phyloP scores from a whole-genome alignment of 1,140 invertebrate species.

The Eriosoma lanigerum region DNA sequence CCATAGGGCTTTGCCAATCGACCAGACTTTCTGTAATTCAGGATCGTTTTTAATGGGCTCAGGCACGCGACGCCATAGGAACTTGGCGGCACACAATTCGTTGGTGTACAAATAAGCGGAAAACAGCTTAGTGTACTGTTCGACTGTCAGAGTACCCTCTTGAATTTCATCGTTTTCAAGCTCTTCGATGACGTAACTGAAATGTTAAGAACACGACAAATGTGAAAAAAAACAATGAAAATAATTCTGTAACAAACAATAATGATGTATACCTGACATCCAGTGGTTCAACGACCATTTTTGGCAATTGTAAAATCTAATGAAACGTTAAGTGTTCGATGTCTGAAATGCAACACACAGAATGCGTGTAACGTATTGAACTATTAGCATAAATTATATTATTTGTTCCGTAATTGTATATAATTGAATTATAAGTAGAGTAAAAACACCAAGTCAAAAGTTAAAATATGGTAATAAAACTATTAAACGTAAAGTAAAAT shows the following conservation, averaged over 20 bases:
- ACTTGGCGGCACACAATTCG: slow-evolving; percentile 28
- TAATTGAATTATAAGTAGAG: too few relatives aligned
- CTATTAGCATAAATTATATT: too few relatives aligned
- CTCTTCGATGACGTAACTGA: slow-evolving; percentile 2
- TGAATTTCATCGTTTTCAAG: slow-evolving; percentile 16
- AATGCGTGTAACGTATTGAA: too few relatives aligned
- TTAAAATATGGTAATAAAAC: too few relatives aligned
- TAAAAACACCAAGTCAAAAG: too few relatives aligned
- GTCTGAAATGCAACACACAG: too few relatives aligned
- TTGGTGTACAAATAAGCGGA: slow-evolving; percentile 10
- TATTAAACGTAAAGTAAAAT: too few relatives aligned
- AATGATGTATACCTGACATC: background rate
- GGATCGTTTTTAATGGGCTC: background rate
- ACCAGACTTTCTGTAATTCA: slow-evolving; percentile 31
- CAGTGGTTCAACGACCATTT: background rate
- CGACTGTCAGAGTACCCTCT: background rate
- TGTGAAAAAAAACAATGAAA: background rate
- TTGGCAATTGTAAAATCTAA: background rate
- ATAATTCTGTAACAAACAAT: background rate
- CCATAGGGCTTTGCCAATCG: slow-evolving; percentile 29
- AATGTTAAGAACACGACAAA: background rate
- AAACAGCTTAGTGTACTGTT: slow-evolving; percentile 31
- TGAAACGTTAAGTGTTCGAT: too few relatives aligned
- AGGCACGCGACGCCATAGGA: slow-evolving; percentile 30
- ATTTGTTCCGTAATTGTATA: too few relatives aligned